Evolutionary conservation across 2,113 vertebrate species (phyloP).

Genomic region (Syngnathus typhle): DNA sequence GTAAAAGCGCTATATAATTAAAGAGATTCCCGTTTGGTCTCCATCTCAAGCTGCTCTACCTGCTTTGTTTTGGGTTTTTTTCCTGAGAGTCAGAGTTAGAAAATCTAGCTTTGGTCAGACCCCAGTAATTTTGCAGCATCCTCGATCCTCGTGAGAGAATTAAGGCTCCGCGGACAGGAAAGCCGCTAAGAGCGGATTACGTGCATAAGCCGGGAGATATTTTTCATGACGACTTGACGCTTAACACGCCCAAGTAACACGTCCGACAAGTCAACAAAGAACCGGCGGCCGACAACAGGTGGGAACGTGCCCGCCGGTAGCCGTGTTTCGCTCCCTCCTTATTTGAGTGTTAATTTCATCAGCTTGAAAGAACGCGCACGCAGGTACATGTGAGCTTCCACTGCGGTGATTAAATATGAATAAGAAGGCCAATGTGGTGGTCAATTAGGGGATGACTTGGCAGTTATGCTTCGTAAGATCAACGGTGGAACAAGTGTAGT

Average conservation of each 20-base stretch:
- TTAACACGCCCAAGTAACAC: slow-evolving; percentile 46
- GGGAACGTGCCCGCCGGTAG: slow-evolving; percentile 14
- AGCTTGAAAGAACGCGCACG: too few relatives aligned
- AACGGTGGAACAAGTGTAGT: slow-evolving; percentile 6
- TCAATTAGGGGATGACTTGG: not conserved
- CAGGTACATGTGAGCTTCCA: not conserved
- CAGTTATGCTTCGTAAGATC: not conserved
- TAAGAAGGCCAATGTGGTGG: not conserved
- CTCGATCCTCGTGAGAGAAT: slow-evolving; percentile 51
- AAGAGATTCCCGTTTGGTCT: not conserved
- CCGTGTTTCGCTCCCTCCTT: too few relatives aligned
- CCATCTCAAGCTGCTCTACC: too few relatives aligned
- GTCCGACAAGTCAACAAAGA: slow-evolving; percentile 34
- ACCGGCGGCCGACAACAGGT: slow-evolving; percentile 3
- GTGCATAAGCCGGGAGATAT: slow-evolving; percentile 59
- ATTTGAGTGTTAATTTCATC: not conserved
- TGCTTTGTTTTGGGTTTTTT: too few relatives aligned
- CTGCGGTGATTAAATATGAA: not conserved
- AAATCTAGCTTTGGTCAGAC: not conserved
- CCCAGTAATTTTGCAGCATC: slow-evolving; percentile 9
- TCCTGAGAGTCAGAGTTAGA: not conserved
- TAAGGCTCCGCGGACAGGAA: slow-evolving; percentile 50
- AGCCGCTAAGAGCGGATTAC: slow-evolving; percentile 62
- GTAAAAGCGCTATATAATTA: too few relatives aligned
- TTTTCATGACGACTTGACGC: slow-evolving; percentile 53